Evolutionary conservation across 2,888 invertebrate genomes (phyloP).

Genomic region (Eupithecia centaureata): DNA sequence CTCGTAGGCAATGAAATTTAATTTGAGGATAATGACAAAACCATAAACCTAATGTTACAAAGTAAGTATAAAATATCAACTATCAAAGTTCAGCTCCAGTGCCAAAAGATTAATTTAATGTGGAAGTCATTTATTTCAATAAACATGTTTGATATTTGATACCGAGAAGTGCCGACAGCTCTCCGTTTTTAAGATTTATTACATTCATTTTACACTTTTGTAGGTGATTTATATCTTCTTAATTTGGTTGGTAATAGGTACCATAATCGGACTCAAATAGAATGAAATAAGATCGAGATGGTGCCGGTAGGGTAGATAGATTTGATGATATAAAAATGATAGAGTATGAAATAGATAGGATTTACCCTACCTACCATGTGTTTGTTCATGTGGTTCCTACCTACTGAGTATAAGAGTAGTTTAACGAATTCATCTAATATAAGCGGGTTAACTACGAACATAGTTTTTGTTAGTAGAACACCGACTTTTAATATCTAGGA

Average conservation of each 20-base stretch:
- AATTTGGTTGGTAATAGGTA: too few relatives aligned
- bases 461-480: too few relatives aligned
- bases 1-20: not conserved
- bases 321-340: too few relatives aligned
- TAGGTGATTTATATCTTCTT: too few relatives aligned
- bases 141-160: constrained; percentile 13
- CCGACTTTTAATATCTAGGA: too few relatives aligned
- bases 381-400: not conserved
- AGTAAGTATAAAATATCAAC: not conserved
- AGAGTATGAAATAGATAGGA: too few relatives aligned
- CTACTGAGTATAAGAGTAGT: too few relatives aligned
- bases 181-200: constrained; percentile 5
- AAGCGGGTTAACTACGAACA: too few relatives aligned
- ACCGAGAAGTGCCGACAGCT: not conserved
- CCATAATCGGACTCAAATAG: too few relatives aligned
- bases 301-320: too few relatives aligned
- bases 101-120: constrained; percentile 9
- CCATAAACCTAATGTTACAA: not conserved
- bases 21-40: not conserved
- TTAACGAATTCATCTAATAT: too few relatives aligned
- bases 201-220: not conserved
- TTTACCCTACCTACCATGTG: not conserved
- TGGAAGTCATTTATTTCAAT: constrained; percentile 15
- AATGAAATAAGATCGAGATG: too few relatives aligned
- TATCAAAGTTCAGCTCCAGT: constrained; percentile 4